Evolutionary conservation across 2,888 invertebrate genomes (phyloP).

Genomic region (Hipparchia semele): DNA sequence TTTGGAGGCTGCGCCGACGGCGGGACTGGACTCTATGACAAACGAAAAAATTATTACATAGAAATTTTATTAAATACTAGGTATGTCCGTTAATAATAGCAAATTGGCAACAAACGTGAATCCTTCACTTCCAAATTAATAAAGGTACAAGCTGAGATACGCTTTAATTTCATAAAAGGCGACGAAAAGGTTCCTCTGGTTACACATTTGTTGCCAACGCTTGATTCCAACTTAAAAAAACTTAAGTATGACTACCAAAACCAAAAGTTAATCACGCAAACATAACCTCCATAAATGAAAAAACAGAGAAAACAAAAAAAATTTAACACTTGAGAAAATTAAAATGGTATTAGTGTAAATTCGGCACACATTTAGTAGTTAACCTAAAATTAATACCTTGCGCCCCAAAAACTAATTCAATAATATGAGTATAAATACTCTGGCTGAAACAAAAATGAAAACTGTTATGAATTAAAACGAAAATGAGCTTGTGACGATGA

Average conservation of each 20-base stretch:
- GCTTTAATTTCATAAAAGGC: not conserved
- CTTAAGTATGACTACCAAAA: not conserved
- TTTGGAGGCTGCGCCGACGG: slow-evolving; percentile 83
- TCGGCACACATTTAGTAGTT: slow-evolving; percentile 31
- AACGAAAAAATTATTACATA: slow-evolving; percentile 45
- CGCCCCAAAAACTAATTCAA: slow-evolving; percentile 55
- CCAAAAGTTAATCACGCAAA: slow-evolving; percentile 2
- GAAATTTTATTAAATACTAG: slow-evolving; percentile 18
- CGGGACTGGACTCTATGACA: slow-evolving; percentile 87
- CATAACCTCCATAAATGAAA: slow-evolving; percentile 17
- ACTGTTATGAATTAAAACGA: slow-evolving; percentile 39
- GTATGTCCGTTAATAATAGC: not conserved
- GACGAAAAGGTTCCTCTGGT: not conserved
- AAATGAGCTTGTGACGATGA: slow-evolving; percentile 40
- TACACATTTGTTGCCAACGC: not conserved
- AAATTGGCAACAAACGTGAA: slow-evolving; percentile 8
- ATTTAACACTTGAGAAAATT: slow-evolving; percentile 35
- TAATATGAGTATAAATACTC: slow-evolving; percentile 80
- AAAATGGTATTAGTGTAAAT: slow-evolving; percentile 43
- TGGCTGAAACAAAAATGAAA: slow-evolving; percentile 75
- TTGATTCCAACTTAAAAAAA: not conserved
- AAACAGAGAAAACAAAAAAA: not conserved
- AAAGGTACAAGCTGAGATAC: not conserved
- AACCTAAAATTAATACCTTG: slow-evolving; percentile 46
- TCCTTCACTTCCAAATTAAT: not conserved